These are phyloP conservation scores for Lepus europaeus DNA, from an alignment of 2,113 vertebrate species.

Conservation along the genomic window DNA sequence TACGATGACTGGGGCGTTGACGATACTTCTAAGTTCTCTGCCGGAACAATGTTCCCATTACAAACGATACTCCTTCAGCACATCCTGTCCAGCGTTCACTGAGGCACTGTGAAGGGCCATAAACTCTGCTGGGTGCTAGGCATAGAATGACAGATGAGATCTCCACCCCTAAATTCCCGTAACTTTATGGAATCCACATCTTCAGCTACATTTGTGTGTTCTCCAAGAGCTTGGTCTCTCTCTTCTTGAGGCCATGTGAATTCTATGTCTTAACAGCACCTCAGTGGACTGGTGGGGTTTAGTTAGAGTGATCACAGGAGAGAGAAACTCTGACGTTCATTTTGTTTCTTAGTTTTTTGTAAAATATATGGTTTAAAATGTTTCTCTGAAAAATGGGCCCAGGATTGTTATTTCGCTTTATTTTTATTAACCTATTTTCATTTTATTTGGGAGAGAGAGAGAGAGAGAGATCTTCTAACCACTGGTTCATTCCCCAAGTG, in stretches of 20 bases:
- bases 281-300: neutral
- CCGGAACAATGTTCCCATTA: neutral
- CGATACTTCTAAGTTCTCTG: neutral
- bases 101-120: neutral
- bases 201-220: neutral
- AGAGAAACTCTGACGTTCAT: neutral
- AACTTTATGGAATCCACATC: fast-evolving
- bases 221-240: neutral
- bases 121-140: neutral
- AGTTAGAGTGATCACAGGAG: neutral
- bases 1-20: neutral
- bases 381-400: neutral
- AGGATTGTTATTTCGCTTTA: neutral
- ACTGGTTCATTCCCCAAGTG: too few relatives aligned
- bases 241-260: neutral
- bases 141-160: fast-evolving
- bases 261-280: neutral
- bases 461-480: too few relatives aligned
- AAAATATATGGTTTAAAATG: neutral
- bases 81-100: neutral
- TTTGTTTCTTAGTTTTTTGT: neutral
- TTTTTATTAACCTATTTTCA: too few relatives aligned
- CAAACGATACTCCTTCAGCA: neutral
- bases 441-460: too few relatives aligned
- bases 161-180: neutral